Evolutionary conservation across 37 sponge, comb jelly and placozoan species (phyloP), one percentile per base, ranked within the genome.

Genomic region (Crambe crambe): DNA sequence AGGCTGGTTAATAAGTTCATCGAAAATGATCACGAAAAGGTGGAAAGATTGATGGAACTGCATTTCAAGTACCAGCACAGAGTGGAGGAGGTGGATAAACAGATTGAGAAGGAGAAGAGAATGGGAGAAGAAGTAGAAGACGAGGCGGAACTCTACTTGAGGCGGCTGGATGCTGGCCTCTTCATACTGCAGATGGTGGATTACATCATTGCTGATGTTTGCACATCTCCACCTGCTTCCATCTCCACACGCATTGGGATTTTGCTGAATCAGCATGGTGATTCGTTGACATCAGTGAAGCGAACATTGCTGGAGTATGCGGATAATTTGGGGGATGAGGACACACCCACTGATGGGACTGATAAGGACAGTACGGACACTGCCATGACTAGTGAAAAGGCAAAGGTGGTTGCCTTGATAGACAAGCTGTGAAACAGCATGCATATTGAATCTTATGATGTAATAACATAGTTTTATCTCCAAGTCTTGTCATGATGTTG

Each of bases 11-110:
- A 81, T 27, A 98, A 98, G 83, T 98, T 98, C 58, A 39, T 92
- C 22, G 99, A 98, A 77, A 93, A 94, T 61, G 97, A 98, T 80
- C 71, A 75, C 42, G 95, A 91, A 63, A 98, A 98, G 66, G 94
- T 91, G 1, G 99, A 98, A 44, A 86, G 99, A 47, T 86, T 98
- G 40, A 59, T 98, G 42, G 99, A 98, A 74, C 83, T 98, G 4
- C 95, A 96, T 58, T 88, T 91, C 61, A 84, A 86, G 37, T 98
- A 98, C 73, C 79, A 71, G 34, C 66, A 74, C 6, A 69, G 80
- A n/a, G 92, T 89, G 22, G 36, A 65, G 58, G 57, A 82, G 20
- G 42, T 68, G 30, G 82, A 85, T 26, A 47, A 78, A 20, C 73
- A 83, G 58, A 68, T 86, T 27, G 63, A 74, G 37, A 73, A 61